Conservation (phyloP, 2,113 vertebrate genomes). For the Chlamydotis undulata region DNA sequence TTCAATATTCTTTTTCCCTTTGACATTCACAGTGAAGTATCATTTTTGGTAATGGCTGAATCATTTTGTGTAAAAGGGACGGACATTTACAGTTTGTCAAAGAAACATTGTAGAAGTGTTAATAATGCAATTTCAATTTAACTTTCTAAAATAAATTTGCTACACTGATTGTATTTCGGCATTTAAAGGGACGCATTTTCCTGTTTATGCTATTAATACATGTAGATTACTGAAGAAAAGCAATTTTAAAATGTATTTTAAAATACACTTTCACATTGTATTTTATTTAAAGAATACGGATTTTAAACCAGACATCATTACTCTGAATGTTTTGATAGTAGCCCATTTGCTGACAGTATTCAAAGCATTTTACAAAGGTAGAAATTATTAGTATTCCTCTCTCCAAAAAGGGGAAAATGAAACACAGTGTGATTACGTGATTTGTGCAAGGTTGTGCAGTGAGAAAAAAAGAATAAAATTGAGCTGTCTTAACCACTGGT, state of each 20-base stretch:
- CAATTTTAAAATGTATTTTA: slow-evolving; percentile 22
- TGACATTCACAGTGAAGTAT: slow-evolving; percentile 62
- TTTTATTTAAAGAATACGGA: neutral
- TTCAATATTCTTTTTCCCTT: slow-evolving; percentile 58
- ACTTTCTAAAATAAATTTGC: slow-evolving; percentile 26
- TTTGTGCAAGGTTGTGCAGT: neutral
- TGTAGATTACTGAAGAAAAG: slow-evolving; percentile 25
- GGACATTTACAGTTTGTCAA: slow-evolving; percentile 37
- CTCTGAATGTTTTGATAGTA: slow-evolving; percentile 19
- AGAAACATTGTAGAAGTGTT: slow-evolving; percentile 28
- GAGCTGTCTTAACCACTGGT: neutral
- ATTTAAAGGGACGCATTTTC: slow-evolving; percentile 19
- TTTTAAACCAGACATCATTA: slow-evolving; percentile 10
- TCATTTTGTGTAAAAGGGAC: slow-evolving; percentile 48
- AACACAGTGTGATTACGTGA: neutral
- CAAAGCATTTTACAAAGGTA: slow-evolving; percentile 21
- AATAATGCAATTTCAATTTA: slow-evolving; percentile 49
- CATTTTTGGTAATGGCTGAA: slow-evolving; percentile 61
- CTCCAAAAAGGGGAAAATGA: neutral
- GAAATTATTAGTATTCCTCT: slow-evolving; percentile 13
- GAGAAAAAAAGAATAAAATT: neutral
- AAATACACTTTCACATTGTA: neutral
- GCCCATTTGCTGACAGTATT: slow-evolving; percentile 1
- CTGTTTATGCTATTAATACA: slow-evolving; percentile 21
- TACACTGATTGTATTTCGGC: neutral